Conservation (phyloP, 1,140 invertebrate genomes). For the Rhagoletis pomonella region DNA sequence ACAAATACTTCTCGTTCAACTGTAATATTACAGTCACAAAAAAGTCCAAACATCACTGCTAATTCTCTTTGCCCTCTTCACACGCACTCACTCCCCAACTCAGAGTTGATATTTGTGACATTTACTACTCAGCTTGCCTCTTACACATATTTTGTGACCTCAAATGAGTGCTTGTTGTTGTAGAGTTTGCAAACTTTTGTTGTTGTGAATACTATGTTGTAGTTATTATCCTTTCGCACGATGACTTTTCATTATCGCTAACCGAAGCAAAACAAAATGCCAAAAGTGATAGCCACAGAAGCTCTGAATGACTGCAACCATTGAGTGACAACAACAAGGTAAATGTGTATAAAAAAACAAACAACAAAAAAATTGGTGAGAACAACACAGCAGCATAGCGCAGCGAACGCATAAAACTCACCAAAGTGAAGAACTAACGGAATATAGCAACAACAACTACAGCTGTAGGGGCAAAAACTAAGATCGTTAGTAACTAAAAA, state of each 20-base stretch:
- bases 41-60: background rate
- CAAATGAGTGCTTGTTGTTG: background rate
- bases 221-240: background rate
- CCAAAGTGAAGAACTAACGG: background rate
- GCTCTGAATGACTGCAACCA: background rate
- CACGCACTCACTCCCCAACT: background rate
- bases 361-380: background rate
- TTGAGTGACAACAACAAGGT: background rate
- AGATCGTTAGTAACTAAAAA: background rate
- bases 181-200: background rate
- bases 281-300: slow-evolving; percentile 11
- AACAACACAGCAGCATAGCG: background rate
- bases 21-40: too few species aligned
- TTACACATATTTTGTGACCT: background rate
- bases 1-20: too few species aligned
- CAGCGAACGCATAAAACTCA: background rate
- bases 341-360: background rate
- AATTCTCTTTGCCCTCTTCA: background rate
- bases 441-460: background rate
- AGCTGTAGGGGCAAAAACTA: background rate
- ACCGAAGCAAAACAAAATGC: background rate
- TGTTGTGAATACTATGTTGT: background rate
- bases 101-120: background rate
- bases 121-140: background rate
- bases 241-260: slow-evolving; percentile 36